Base-by-base conservation (phyloP, 1,140 invertebrate species). In the Pteromalus puparum region DNA sequence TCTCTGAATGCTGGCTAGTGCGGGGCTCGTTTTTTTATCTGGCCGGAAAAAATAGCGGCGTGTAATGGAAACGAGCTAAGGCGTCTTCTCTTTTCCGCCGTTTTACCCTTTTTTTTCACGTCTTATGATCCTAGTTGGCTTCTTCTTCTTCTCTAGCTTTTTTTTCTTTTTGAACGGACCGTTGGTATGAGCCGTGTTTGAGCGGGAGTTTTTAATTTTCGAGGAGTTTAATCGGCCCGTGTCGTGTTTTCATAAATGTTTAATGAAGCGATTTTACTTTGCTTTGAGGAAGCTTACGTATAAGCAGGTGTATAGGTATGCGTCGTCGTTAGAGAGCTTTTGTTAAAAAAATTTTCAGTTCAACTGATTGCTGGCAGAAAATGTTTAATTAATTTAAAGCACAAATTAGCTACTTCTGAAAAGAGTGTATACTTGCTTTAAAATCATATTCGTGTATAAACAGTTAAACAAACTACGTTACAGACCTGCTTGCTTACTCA, bases 181-280 rank as follows among this genome's bases (percentile, higher is more conserved):
- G 70, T 65, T 30, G 28, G 70, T 21, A 72, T 78, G 30, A 5
- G 26, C 53, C 70, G 18, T 15, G 61, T 30, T 34, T 73, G n/a
- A 72, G n/a, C 4, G 74, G 30, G 67, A 73, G 7, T 53, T 82
- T 84, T 81, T 82, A 77, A 82, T 85, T 85, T 78, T 21, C 6
- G 75, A 79, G 18, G 24, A 70, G 34, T n/a, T 76, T 70, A 81
- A 85, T 85, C 30, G 79, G 21, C 46, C 30, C 12, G 5, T 34
- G 48, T 80, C 75, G 48, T 65, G 26, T 75, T 84, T 84, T 81
- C 76, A 72, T 84, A 75, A 84, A 84, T 75, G 53, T 81, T 84
- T 84, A n/a, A 74, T 68, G 61, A 75, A 34, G 1, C 34, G 26
- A 48, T 68, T 65, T 75, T 48, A 67, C 82, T 73, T 65, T 65